Conservation (phyloP, 2,888 invertebrate genomes). For the Cryptus viduatorius region DNA sequence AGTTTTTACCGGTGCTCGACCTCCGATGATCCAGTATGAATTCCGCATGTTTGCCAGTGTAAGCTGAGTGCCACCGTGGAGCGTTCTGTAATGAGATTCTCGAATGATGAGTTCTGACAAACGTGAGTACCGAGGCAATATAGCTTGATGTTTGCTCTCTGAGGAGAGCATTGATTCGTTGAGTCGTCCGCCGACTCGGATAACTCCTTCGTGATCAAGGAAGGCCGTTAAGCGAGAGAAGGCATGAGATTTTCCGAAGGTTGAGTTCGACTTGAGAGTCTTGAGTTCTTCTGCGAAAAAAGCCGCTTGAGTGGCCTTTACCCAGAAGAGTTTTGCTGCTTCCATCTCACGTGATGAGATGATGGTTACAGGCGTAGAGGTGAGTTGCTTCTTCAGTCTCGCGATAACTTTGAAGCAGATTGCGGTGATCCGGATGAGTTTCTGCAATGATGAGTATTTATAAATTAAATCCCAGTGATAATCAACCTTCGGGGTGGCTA, state of each 20-base stretch:
- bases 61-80: constrained; percentile 68
- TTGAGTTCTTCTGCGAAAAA: constrained; percentile 43
- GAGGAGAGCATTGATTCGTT: constrained; percentile 13
- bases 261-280: neutral
- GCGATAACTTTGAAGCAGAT: constrained; percentile 24
- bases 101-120: constrained; percentile 57
- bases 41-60: constrained; percentile 51
- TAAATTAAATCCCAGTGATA: constrained; percentile 56
- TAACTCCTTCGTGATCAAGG: constrained; percentile 59
- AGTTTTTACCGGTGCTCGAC: constrained; percentile 48
- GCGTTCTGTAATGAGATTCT: constrained; percentile 54
- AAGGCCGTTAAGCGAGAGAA: constrained; percentile 62
- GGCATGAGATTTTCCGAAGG: constrained; percentile 16
- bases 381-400: neutral
- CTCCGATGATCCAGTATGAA: constrained; percentile 68
- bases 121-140: constrained; percentile 48
- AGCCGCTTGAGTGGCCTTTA: constrained; percentile 37
- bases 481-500: constrained; percentile 3
- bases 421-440: constrained; percentile 28
- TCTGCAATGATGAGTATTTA: neutral
- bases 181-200: constrained; percentile 68
- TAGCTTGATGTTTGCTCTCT: constrained; percentile 58
- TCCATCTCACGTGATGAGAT: constrained; percentile 6
- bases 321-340: constrained; percentile 38
- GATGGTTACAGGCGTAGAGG: neutral